Evolutionary conservation across 2,888 invertebrate genomes (phyloP).

Genomic region (Eulithis prunata): DNA sequence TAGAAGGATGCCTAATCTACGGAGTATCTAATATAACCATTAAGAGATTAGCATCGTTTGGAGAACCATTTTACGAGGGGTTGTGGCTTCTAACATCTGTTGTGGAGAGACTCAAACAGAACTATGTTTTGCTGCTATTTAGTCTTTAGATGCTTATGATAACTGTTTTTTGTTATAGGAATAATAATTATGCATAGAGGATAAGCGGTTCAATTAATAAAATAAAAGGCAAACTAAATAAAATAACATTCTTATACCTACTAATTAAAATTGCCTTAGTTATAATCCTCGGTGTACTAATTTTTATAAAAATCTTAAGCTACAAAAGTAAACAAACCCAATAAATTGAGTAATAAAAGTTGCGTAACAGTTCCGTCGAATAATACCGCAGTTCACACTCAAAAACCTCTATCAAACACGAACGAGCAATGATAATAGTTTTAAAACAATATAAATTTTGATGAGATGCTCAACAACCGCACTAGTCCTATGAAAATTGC

Average conservation of each 20-base stretch:
- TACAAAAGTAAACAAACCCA: too few species aligned
- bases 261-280: too few species aligned
- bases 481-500: slow-evolving; percentile 43
- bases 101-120: not conserved
- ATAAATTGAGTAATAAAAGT: too few species aligned
- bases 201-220: too few species aligned
- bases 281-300: too few species aligned
- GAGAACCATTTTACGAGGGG: not conserved
- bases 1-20: slow-evolving; percentile 27
- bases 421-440: slow-evolving; percentile 20
- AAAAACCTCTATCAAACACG: slow-evolving; percentile 19
- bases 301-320: too few species aligned
- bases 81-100: not conserved
- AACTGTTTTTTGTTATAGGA: too few species aligned
- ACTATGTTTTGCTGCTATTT: not conserved
- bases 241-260: too few species aligned
- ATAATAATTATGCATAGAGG: too few species aligned
- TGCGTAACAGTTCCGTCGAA: too few species aligned
- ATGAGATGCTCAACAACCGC: slow-evolving; percentile 44
- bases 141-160: too few species aligned
- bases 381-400: slow-evolving; percentile 4
- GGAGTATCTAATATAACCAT: slow-evolving; percentile 1
- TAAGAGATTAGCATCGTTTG: slow-evolving; percentile 2
- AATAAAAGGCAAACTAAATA: too few species aligned
- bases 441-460: slow-evolving; percentile 42